A percentile compares a stretch with the other conserved stretches of the same genome.
phyloP scores from a whole-genome alignment of 1,140 invertebrate genomes.

The Tetragnatha versicolor region DNA sequence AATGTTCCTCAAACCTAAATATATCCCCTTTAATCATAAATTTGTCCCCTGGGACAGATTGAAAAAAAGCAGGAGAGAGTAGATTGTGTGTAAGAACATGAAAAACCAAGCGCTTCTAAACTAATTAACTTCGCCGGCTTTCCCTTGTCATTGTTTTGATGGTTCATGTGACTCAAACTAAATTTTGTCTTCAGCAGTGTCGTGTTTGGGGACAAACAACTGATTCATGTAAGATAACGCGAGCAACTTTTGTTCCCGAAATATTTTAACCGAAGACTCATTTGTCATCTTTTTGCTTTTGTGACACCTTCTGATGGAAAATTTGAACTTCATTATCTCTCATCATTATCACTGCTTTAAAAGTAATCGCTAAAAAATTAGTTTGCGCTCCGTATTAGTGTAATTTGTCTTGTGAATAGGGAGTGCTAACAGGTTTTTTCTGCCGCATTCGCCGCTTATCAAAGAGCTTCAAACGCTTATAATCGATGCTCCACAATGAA shows the following conservation, averaged over 20 bases:
- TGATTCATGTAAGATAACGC: conserved; percentile 35
- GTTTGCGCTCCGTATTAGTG: conserved; percentile 1
- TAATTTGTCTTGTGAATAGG: conserved; percentile 7
- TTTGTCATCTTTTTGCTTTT: conserved; percentile 52
- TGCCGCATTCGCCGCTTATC: too few relatives aligned
- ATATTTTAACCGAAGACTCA: conserved; percentile 48
- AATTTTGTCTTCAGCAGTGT: conserved; percentile 25
- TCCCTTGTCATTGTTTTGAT: conserved; percentile 46
- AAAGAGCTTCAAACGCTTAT: too few relatives aligned
- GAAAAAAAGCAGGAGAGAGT: neutral
- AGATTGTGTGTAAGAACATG: conserved; percentile 41
- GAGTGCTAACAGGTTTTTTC: too few relatives aligned
- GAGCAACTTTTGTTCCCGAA: conserved; percentile 44
- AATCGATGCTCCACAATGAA: too few relatives aligned
- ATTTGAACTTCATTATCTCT: conserved; percentile 52
- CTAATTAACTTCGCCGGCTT: conserved; percentile 47
- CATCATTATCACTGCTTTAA: conserved; percentile 34
- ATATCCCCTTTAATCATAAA: conserved; percentile 23
- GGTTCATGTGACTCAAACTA: conserved; percentile 35
- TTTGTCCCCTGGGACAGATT: conserved; percentile 4
- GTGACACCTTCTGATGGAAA: conserved; percentile 51
- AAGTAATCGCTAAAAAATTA: conserved; percentile 33
- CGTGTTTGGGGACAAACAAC: neutral
- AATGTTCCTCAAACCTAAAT: conserved; percentile 9
- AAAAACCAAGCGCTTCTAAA: conserved; percentile 44